These are phyloP conservation scores for Drosophila navojoa DNA, from an alignment of 1,140 invertebrate genomes.

Conservation along the genomic window DNA sequence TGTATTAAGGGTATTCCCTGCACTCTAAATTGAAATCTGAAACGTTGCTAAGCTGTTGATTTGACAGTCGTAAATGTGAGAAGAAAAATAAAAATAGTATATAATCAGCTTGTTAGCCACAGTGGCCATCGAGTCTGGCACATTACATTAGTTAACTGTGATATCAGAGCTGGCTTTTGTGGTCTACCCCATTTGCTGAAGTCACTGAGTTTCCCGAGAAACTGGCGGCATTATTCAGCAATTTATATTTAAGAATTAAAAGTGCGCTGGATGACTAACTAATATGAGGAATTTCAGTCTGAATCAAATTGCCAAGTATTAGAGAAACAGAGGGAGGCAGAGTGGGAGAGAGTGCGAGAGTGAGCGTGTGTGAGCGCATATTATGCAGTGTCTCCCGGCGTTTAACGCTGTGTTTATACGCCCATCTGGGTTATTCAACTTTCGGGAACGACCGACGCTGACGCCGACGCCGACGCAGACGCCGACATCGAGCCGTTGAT, in stretches of 20 bases:
- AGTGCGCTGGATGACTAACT: conserved; percentile 14
- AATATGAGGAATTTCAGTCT: conserved; percentile 49
- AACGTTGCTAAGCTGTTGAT: conserved; percentile 44
- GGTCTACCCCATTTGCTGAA: too few species aligned
- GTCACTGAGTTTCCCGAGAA: too few species aligned
- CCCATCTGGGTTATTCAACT: conserved; percentile 80
- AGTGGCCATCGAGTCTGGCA: background rate
- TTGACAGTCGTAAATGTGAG: conserved; percentile 25
- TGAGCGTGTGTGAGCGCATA: conserved; percentile 11
- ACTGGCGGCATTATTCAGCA: too few species aligned
- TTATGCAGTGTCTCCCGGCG: conserved; percentile 27
- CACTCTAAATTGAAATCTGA: conserved; percentile 42
- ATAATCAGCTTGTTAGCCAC: background rate
- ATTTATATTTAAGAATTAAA: too few species aligned
- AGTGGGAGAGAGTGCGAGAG: background rate
- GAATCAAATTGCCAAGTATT: conserved; percentile 23
- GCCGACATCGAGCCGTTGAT: conserved; percentile 63
- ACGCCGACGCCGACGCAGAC: background rate
- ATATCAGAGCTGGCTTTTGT: too few species aligned
- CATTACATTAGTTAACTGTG: background rate
- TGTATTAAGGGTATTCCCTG: conserved; percentile 19
- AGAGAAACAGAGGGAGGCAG: too few species aligned
- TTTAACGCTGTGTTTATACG: conserved; percentile 67
- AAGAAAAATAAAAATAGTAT: background rate
- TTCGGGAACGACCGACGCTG: conserved; percentile 59